A percentile compares a stretch with the other conserved stretches of the same genome.
phyloP scores from a whole-genome alignment of 2,888 invertebrate species.

The Eurois occulta region DNA sequence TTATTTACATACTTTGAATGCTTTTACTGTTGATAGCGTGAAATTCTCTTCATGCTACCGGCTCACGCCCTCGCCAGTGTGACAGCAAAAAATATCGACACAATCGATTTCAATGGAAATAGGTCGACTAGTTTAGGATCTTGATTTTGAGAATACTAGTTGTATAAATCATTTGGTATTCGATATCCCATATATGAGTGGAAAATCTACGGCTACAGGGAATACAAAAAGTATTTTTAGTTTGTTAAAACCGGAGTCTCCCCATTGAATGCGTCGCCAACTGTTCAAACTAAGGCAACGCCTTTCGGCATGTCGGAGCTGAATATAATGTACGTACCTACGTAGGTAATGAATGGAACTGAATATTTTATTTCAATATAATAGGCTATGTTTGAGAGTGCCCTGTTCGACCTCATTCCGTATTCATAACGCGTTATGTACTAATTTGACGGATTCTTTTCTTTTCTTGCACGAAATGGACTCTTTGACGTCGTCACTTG shows the following conservation, averaged over 20 bases:
- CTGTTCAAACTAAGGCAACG: constrained; percentile 87
- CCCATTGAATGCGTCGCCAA: constrained; percentile 80
- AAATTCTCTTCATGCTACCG: constrained; percentile 50
- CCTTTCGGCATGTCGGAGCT: constrained; percentile 85
- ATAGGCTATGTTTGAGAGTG: constrained; percentile 86
- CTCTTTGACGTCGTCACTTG: constrained; percentile 82
- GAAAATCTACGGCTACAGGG: constrained; percentile 47
- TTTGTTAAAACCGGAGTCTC: constrained; percentile 77
- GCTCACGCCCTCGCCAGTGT: constrained; percentile 16
- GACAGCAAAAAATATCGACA: constrained; percentile 28
- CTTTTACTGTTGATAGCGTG: constrained; percentile 25
- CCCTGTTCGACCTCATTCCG: constrained; percentile 89
- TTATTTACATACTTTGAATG: constrained; percentile 60
- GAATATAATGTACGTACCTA: constrained; percentile 79
- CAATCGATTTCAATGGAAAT: constrained; percentile 31
- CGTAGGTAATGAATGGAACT: constrained; percentile 86
- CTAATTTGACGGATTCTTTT: constrained; percentile 89
- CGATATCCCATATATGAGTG: constrained; percentile 58
- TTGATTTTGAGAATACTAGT: constrained; percentile 25
- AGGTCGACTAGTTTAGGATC: constrained; percentile 17
- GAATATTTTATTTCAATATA: constrained; percentile 90
- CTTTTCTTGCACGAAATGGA: constrained; percentile 84
- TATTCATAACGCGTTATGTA: constrained; percentile 89
- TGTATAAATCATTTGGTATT: constrained; percentile 40
- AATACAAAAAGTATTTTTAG: constrained; percentile 75